Evolutionary conservation across 2,888 invertebrate species (phyloP).

Genomic region (Stenoptilia bipunctidactyla): DNA sequence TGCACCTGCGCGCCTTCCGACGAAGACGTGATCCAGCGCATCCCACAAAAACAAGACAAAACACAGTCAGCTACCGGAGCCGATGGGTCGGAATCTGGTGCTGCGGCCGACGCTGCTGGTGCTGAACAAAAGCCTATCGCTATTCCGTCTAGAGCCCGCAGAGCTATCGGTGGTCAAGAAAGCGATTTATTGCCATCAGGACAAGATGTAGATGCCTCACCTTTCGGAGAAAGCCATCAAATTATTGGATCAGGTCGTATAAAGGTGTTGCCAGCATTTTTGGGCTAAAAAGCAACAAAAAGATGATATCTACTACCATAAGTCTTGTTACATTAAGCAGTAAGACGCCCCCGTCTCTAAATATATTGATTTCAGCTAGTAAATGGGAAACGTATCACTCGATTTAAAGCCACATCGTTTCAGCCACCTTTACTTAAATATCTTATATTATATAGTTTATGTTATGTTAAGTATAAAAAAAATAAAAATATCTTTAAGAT

Average conservation of each 20-base stretch:
- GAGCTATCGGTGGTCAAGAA: constrained; percentile 25
- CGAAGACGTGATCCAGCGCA: constrained; percentile 53
- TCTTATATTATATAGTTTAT: no score
- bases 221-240: constrained; percentile 41
- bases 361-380: no score
- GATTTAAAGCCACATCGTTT: no score
- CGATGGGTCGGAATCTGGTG: constrained; percentile 53
- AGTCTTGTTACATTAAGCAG: no score
- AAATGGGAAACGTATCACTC: no score
- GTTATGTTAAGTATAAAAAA: no score
- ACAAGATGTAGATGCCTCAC: constrained; percentile 40
- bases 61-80: constrained; percentile 60
- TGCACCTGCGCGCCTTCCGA: constrained; percentile 49
- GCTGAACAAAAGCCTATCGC: constrained; percentile 17
- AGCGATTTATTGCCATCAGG: constrained; percentile 47
- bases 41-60: constrained; percentile 46
- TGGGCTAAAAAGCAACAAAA: constrained; percentile 30
- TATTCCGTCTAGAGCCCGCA: not conserved
- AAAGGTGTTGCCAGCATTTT: constrained; percentile 51
- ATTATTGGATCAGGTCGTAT: constrained; percentile 47
- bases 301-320: no score
- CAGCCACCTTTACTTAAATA: no score
- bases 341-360: no score
- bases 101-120: constrained; percentile 51
- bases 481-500: no score